Percentiles rank a stretch among this genome's conserved stretches.
phyloP scores from a whole-genome alignment of 2,113 vertebrate genomes.

The Tor tambroides region DNA sequence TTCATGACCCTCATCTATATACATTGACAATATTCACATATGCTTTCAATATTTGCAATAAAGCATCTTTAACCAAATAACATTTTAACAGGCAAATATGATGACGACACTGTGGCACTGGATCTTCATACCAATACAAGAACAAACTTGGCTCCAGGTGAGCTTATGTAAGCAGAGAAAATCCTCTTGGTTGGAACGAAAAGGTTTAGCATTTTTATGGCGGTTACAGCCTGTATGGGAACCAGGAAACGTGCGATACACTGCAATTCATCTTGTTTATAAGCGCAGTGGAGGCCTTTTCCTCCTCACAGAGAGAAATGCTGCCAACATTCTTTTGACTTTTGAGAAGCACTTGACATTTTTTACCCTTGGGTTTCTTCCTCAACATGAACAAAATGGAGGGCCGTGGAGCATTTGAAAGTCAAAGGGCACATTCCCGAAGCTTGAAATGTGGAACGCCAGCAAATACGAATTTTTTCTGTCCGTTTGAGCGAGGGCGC shows the following conservation, averaged over 20 bases:
- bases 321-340: conserved; percentile 72
- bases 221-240: conserved; percentile 59
- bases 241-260: conserved; percentile 68
- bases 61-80: no score
- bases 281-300: conserved; percentile 66
- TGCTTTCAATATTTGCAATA: no score
- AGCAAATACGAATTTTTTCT: conserved; percentile 52
- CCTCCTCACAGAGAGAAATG: conserved; percentile 63
- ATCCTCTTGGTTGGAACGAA: conserved; percentile 60
- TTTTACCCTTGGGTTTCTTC: conserved; percentile 64
- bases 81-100: conserved; percentile 5
- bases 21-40: not conserved
- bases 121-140: conserved; percentile 59
- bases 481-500: not conserved
- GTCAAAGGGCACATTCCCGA: conserved; percentile 65
- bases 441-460: conserved; percentile 22
- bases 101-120: conserved; percentile 30
- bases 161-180: conserved; percentile 60
- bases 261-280: conserved; percentile 73
- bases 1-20: conserved; percentile 10
- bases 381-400: conserved; percentile 64
- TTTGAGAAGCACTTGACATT: conserved; percentile 72
- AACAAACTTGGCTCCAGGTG: conserved; percentile 54
- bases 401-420: conserved; percentile 55
- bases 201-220: conserved; percentile 61